phyloP scores from a whole-genome alignment of 2,888 invertebrate genomes.

The Dynastes maya region DNA sequence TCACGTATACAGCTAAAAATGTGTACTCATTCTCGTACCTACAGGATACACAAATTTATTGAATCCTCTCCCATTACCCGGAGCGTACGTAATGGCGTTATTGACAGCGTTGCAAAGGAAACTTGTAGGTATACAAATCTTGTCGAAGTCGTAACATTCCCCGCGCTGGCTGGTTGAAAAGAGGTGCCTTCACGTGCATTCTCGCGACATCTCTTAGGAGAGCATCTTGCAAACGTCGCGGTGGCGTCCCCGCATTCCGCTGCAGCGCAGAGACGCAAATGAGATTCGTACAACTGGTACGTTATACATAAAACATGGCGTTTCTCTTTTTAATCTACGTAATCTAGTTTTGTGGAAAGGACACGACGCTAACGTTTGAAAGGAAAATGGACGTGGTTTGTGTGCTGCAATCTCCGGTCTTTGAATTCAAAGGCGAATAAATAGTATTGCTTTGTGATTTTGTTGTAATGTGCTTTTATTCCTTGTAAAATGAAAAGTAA shows the following conservation, averaged over 20 bases:
- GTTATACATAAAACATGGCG: conserved; percentile 10
- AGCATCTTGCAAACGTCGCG: not conserved
- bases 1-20: too few species aligned
- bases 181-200: conserved; percentile 8
- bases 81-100: conserved; percentile 2
- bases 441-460: too few species aligned
- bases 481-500: not conserved
- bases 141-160: not conserved
- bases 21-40: too few species aligned
- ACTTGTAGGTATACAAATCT: not conserved
- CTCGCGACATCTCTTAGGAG: not conserved
- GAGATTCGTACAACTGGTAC: not conserved
- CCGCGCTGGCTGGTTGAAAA: not conserved
- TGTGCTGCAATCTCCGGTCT: not conserved
- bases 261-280: not conserved
- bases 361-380: not conserved
- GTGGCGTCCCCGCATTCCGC: not conserved
- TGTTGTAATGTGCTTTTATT: not conserved
- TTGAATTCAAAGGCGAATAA: not conserved
- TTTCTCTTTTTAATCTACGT: conserved; percentile 1
- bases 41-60: not conserved
- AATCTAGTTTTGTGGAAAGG: not conserved
- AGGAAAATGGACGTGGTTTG: not conserved
- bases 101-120: not conserved
- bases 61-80: conserved; percentile 3